Base-by-base conservation (phyloP, 2,797 vertebrate genomes). In the Hybognathus amarus region DNA sequence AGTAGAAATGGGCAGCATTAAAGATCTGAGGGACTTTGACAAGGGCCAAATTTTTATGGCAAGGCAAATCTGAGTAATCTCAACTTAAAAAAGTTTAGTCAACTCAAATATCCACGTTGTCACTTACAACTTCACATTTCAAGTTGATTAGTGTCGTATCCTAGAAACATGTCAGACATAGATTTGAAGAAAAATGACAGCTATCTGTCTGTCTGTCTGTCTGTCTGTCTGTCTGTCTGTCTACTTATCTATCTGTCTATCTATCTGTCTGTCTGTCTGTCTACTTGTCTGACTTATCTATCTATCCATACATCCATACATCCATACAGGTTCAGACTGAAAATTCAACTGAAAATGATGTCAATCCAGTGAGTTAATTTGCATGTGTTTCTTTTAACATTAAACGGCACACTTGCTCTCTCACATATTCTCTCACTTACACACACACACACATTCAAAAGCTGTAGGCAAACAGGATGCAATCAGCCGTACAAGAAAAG, bases 401-500 rank as follows among this genome's bases (percentile, higher is more conserved):
- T 76, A 59, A 76, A 59, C 1, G 5, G 13, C 73, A 40, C 73
- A 59, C 36, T 76, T n/a, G 52, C 36, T 76, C 36, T 24, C 12
- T 76, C 52, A 76, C 33, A 38, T 70, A 27, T 59, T 59, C 52
- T 40, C 7, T 56, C 13, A 76, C 36, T 59, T 76, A 18, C 33
- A 6, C 45, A 73, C 27, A 33, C 30, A 56, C 71, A 61, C 15
- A 59, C 42, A 38, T 15, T 47, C 33, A 12, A 75, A 63, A 59
- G 59, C 76, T 77, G 59, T 61, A 66, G 66, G 69, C 33, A 42
- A 85, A 50, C 59, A 74, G 79, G 45, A 36, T 67, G 79, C 33
- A 67, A 73, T 78, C 79, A 82, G 67, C 56, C 36, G 40, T 38
- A 42, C 1, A 64, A 77, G 59, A 47, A 73, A 79, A 63, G 24